Base-by-base conservation (phyloP, 1,140 invertebrate genomes). In the Dreissena polymorpha region DNA sequence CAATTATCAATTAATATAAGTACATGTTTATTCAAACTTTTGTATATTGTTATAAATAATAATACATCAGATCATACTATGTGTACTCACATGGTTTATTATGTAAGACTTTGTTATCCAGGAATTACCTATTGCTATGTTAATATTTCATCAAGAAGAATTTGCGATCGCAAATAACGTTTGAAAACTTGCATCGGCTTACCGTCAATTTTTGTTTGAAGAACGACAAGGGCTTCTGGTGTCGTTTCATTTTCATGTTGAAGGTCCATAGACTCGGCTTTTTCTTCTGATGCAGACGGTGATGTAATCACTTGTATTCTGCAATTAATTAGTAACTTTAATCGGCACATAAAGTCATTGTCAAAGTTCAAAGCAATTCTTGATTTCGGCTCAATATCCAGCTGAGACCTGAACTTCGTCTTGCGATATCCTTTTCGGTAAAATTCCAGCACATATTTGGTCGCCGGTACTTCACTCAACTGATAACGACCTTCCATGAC, bases 121-220 rank as follows among this genome's bases (percentile, higher is more conserved):
- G 3, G 2, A 5, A 39, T 39, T 2, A 39, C 39, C 2, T 39
- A 39, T 39, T 39, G 39, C 39, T 39, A 39, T 39, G 39, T 39
- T 39, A 39, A 8, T 39, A 39, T 39, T 39, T 39, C 8, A 39
- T 39, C 39, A 39, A 39, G 39, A 39, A n/a, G 39, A 39, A 39
- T 39, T 39, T 8, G 39, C 39, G 2, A 39, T 39, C 39, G 39
- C 8, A 39, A 39, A 39, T 39, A 39, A 39, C 39, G 39, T 39
- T 2, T 39, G 39, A 39, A 39, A 5, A 39, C n/a, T 2, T 7
- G 8, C 29, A 14, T 23, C 25, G 16, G 60, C 78, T 80, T 67
- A 82, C 79, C 79, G 3, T 72, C 29, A n/a, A 82, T 82, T 73
- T 65, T 73, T 21, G 70, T 49, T 27, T 82, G 79, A 73, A 49